Evolutionary conservation across 1,140 invertebrate species (phyloP).

Genomic region (Idris sp.): DNA sequence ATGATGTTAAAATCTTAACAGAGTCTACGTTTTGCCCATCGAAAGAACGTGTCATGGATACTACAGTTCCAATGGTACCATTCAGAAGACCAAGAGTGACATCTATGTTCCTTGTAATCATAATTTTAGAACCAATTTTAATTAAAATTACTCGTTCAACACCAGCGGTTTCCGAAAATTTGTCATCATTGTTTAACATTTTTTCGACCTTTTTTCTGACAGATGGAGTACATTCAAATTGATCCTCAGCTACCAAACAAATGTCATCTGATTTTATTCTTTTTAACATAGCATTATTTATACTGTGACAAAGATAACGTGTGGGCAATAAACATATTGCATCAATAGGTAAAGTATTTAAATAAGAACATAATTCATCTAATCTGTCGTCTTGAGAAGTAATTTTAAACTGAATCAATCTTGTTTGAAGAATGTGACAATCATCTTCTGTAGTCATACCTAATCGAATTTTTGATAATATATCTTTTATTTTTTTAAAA

Average conservation of each 20-base stretch:
- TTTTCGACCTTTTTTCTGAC: constrained; percentile 2
- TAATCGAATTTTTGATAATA: constrained; percentile 28
- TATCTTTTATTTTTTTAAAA: no score
- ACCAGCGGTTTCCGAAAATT: constrained; percentile 7
- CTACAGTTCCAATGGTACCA: constrained; percentile 6
- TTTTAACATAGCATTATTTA: constrained; percentile 61
- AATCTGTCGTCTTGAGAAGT: constrained; percentile 28
- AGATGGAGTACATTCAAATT: constrained; percentile 30
- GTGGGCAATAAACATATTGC: constrained; percentile 55
- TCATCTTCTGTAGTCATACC: constrained; percentile 53
- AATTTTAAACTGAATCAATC: constrained; percentile 36
- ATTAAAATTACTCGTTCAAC: constrained; percentile 5
- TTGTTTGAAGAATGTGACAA: constrained; percentile 33
- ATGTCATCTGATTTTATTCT: constrained; percentile 55
- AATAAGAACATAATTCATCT: constrained; percentile 54
- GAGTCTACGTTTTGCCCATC: constrained; percentile 3
- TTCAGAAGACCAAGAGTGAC: constrained; percentile 12
- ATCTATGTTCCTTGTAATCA: constrained; percentile 18
- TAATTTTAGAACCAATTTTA: constrained; percentile 10
- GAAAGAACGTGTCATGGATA: constrained; percentile 5
- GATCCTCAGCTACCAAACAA: constrained; percentile 53
- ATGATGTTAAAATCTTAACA: constrained; percentile 8
- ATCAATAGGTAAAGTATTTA: constrained; percentile 39
- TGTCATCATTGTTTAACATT: constrained; percentile 1
- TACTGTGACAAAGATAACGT: constrained; percentile 39